Conservation (phyloP, 2,888 invertebrate genomes). For the Arrhopalites spinosus region DNA sequence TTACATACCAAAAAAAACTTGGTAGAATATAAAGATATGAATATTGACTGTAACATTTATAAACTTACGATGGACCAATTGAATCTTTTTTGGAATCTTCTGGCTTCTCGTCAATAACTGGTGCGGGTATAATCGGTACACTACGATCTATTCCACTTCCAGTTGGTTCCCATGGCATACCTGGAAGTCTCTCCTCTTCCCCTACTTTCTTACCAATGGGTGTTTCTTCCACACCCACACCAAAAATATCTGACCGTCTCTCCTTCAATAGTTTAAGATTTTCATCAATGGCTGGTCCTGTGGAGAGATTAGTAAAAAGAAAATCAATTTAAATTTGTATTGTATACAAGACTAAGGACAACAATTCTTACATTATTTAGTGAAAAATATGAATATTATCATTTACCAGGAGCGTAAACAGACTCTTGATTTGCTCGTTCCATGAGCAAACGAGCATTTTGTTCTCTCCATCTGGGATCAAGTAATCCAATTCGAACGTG, state of each 20-base stretch:
- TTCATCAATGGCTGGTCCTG: constrained; percentile 88
- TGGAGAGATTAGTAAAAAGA: constrained; percentile 54
- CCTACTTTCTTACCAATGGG: constrained; percentile 98
- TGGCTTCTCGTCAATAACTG: constrained; percentile 58
- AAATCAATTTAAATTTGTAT: constrained; percentile 17
- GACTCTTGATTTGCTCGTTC: constrained; percentile 92
- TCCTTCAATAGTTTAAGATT: constrained; percentile 95
- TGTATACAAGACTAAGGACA: not conserved
- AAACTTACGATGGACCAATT: constrained; percentile 45
- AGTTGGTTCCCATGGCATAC: constrained; percentile 54
- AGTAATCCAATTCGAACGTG: constrained; percentile 96
- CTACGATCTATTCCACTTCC: not conserved
- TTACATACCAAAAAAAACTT: no score
- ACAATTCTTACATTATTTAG: not conserved
- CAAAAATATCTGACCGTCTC: constrained; percentile 99
- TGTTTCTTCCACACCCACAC: constrained; percentile 97
- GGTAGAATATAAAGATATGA: not conserved
- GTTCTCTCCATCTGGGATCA: constrained; percentile 97
- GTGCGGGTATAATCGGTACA: constrained; percentile 55
- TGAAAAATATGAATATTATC: no score
- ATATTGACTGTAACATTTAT: not conserved
- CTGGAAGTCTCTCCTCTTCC: constrained; percentile 66
- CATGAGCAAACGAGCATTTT: constrained; percentile 89
- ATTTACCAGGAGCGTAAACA: constrained; percentile 73
- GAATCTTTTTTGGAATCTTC: constrained; percentile 60